Evolutionary conservation across 2,113 vertebrate genomes (phyloP).

Genomic region (Pandion haliaetus): DNA sequence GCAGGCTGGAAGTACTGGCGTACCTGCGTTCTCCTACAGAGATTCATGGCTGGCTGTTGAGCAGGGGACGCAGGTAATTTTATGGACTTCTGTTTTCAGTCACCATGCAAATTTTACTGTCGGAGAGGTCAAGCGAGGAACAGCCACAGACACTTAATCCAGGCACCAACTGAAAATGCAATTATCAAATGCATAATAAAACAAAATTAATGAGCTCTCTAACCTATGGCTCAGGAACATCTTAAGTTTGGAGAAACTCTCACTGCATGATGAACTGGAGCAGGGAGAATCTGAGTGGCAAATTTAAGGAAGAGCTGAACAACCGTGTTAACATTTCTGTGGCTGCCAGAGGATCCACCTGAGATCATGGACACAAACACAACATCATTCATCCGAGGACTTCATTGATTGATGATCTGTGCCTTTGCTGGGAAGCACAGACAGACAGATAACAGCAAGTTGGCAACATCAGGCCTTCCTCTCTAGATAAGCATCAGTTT

Average conservation of each 20-base stretch:
- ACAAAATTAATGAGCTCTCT: neutral
- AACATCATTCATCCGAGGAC: neutral
- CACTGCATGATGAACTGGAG: neutral
- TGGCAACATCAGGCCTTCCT: neutral
- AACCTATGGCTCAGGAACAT: neutral
- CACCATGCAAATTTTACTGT: constrained; percentile 39
- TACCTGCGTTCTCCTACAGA: neutral
- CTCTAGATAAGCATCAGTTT: neutral
- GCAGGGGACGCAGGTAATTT: neutral
- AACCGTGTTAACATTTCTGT: neutral
- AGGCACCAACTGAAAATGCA: neutral
- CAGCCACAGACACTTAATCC: constrained; percentile 8
- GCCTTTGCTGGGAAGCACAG: neutral
- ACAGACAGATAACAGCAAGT: neutral
- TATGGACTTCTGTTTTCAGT: constrained; percentile 33
- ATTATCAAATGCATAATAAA: neutral
- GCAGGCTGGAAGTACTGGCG: neutral
- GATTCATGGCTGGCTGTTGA: constrained; percentile 10
- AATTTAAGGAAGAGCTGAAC: neutral
- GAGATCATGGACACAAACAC: neutral
- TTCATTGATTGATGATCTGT: neutral
- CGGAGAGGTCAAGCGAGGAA: constrained; percentile 25
- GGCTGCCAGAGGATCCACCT: neutral
- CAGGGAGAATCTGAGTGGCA: neutral
- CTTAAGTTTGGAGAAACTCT: neutral